These are phyloP conservation scores for Stegana nigrithorax DNA, from an alignment of 2,888 invertebrate species.

Conservation along the genomic window DNA sequence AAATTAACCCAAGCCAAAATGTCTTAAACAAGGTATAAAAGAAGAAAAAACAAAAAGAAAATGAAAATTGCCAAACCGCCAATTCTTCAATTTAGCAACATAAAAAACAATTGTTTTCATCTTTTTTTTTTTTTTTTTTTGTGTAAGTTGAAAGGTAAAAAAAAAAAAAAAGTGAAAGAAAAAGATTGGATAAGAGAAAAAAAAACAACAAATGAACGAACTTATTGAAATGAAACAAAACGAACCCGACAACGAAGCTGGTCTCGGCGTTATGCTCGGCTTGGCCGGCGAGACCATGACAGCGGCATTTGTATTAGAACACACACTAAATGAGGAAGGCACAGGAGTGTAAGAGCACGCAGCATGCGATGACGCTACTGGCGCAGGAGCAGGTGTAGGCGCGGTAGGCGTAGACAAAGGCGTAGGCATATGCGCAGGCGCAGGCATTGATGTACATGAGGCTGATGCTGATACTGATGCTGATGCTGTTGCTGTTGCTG, in stretches of 20 bases:
- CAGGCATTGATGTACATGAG: constrained; percentile 17
- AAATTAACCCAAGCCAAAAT: no score
- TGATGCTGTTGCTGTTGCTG: constrained; percentile 28
- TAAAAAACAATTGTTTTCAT: background rate
- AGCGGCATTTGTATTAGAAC: constrained; percentile 38
- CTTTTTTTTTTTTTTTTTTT: background rate
- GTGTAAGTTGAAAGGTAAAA: background rate
- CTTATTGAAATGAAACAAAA: constrained; percentile 49
- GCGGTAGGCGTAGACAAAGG: constrained; percentile 36
- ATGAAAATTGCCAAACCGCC: background rate
- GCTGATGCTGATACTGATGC: constrained; percentile 8
- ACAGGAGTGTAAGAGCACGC: constrained; percentile 16
- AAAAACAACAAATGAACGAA: constrained; percentile 55
- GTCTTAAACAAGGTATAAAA: no score
- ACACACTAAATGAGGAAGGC: constrained; percentile 40
- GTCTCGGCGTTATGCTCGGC: constrained; percentile 68
- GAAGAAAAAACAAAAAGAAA: background rate
- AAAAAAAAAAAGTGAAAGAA: background rate
- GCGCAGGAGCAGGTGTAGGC: constrained; percentile 31
- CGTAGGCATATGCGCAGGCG: constrained; percentile 39
- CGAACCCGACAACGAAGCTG: constrained; percentile 69
- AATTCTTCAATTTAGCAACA: background rate
- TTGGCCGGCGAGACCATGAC: constrained; percentile 64
- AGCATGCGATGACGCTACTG: constrained; percentile 14
- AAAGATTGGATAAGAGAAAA: constrained; percentile 15